Percentiles rank a stretch among this genome's conserved stretches.
Evolutionary conservation across 2,888 invertebrate species (phyloP).

Genomic region (Vanessa cardui): DNA sequence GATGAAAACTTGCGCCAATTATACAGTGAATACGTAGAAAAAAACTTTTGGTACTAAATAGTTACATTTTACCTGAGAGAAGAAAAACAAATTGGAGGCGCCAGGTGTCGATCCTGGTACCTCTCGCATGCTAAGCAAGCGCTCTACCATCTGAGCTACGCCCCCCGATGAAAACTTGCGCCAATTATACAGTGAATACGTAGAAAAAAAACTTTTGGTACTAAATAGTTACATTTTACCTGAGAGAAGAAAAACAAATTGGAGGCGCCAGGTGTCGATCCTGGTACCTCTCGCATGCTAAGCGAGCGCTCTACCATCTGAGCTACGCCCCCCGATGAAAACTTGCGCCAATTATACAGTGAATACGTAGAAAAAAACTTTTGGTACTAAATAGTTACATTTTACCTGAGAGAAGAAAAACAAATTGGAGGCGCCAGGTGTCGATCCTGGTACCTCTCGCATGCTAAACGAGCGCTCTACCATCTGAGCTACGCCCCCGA

Average conservation of each 20-base stretch:
- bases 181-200: background rate
- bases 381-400: no score
- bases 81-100: slow-evolving; percentile 64
- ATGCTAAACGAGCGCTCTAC: slow-evolving; percentile 83
- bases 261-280: slow-evolving; percentile 39
- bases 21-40: no score
- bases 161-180: background rate
- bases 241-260: no score
- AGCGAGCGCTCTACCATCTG: slow-evolving; percentile 84
- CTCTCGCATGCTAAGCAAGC: slow-evolving; percentile 83
- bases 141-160: slow-evolving; percentile 78
- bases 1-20: no score
- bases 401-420: no score
- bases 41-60: no score
- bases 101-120: slow-evolving; percentile 83
- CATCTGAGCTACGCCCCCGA: slow-evolving; percentile 61
- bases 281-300: slow-evolving; percentile 77
- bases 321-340: slow-evolving; percentile 74
- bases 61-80: no score
- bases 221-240: background rate
- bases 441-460: slow-evolving; percentile 83
- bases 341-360: no score
- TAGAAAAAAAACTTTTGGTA: background rate
- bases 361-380: no score
- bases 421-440: slow-evolving; percentile 79